A percentile compares a stretch with the other conserved stretches of the same genome.
Evolutionary conservation across 1,140 invertebrate genomes (phyloP).

Genomic region (Pantala flavescens): DNA sequence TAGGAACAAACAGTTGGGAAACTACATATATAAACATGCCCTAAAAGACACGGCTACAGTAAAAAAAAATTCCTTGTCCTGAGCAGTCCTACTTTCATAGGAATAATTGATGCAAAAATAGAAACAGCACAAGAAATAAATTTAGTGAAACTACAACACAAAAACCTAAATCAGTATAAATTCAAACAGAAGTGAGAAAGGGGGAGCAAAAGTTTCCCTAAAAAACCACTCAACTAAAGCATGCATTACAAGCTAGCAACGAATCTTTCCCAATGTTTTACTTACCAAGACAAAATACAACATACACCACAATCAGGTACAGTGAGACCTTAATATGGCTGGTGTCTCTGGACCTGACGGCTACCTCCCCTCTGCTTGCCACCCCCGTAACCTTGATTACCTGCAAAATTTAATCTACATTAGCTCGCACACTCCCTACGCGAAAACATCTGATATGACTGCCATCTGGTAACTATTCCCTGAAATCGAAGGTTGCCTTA

Average conservation of each 20-base stretch:
- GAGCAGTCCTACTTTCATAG: constrained; percentile 8
- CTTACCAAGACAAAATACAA: constrained; percentile 24
- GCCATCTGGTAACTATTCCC: not conserved
- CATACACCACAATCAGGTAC: constrained; percentile 21
- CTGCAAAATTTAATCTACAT: constrained; percentile 15
- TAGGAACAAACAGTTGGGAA: constrained; percentile 11
- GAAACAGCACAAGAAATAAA: not conserved
- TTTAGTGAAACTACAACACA: not conserved
- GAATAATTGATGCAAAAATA: constrained; percentile 11
- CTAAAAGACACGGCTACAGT: constrained; percentile 17
- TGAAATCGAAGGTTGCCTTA: not conserved
- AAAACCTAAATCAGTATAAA: constrained; percentile 19
- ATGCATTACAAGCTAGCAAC: constrained; percentile 8
- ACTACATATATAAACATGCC: constrained; percentile 13
- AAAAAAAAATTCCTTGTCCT: constrained; percentile 14
- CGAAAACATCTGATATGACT: not conserved
- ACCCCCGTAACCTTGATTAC: constrained; percentile 40
- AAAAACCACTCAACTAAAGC: constrained; percentile 15
- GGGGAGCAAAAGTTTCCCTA: constrained; percentile 12
- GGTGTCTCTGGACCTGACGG: constrained; percentile 62
- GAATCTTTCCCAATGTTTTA: constrained; percentile 14
- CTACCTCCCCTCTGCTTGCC: constrained; percentile 49
- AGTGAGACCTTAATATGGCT: constrained; percentile 51
- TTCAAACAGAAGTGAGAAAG: constrained; percentile 14
- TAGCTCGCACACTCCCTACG: constrained; percentile 11